These are phyloP conservation scores for Machimus atricapillus DNA, from an alignment of 2,888 invertebrate genomes.

Conservation along the genomic window DNA sequence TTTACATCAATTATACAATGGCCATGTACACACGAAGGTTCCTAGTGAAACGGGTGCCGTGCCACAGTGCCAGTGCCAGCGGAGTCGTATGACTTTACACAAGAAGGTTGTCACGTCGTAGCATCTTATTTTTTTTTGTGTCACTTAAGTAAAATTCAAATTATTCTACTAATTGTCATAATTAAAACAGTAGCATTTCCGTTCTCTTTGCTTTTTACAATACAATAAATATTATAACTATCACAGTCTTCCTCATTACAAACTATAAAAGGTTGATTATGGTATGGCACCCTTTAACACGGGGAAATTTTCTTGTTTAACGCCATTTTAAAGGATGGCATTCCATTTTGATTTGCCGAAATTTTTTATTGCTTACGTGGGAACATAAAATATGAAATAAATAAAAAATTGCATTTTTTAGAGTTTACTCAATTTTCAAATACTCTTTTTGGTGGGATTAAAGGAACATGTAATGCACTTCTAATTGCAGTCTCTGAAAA, in stretches of 20 bases:
- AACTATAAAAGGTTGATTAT: slow-evolving; percentile 42
- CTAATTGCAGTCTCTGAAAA: not conserved
- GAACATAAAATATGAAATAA: not conserved
- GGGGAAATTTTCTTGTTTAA: not conserved
- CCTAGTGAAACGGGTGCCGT: slow-evolving; percentile 12
- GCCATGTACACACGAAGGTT: not conserved
- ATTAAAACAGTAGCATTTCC: not conserved
- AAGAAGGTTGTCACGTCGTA: not conserved
- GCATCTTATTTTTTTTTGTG: not conserved
- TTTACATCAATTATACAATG: slow-evolving; percentile 36
- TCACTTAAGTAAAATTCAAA: not conserved
- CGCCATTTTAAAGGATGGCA: not conserved
- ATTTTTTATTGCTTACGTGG: not conserved
- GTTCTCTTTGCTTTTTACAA: not conserved
- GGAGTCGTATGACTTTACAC: not conserved
- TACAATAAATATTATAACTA: slow-evolving; percentile 54
- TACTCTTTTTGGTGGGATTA: not conserved
- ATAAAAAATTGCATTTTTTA: not conserved
- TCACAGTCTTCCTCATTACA: slow-evolving; percentile 59
- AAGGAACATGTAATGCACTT: not conserved
- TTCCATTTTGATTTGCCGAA: not conserved
- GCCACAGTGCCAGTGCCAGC: not conserved
- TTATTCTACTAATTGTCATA: not conserved
- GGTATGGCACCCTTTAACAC: not conserved
- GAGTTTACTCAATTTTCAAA: not conserved